Percentiles rank a stretch among this genome's conserved stretches.
Evolutionary conservation across 2,797 vertebrate genomes (phyloP).

Genomic region (Xiphorhynchus erythropygius): DNA sequence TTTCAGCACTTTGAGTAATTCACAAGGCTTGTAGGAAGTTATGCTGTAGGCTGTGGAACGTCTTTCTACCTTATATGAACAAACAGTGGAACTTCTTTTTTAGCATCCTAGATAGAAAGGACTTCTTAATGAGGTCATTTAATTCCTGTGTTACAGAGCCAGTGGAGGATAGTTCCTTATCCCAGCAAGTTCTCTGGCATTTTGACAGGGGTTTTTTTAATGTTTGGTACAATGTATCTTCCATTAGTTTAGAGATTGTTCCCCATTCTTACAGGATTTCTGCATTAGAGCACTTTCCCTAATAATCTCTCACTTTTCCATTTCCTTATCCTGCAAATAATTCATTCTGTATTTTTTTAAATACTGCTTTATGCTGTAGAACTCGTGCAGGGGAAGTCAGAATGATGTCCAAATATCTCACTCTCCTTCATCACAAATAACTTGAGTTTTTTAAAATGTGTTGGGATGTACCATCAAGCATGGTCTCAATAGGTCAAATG

Average conservation of each 20-base stretch:
- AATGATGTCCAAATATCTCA: neutral
- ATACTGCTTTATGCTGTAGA: neutral
- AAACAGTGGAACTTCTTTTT: slow-evolving; percentile 11
- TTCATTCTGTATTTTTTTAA: neutral
- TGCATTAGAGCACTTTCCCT: neutral
- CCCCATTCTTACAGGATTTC: neutral
- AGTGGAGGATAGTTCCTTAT: neutral
- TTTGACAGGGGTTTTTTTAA: neutral
- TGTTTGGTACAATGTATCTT: neutral
- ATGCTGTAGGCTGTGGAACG: neutral
- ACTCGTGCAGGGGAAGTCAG: neutral
- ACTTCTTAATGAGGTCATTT: slow-evolving; percentile 18
- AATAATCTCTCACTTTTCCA: neutral
- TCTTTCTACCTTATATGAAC: slow-evolving; percentile 64
- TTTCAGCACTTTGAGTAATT: slow-evolving; percentile 55
- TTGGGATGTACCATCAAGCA: neutral
- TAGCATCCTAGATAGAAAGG: slow-evolving; percentile 16
- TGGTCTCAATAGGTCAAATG: neutral
- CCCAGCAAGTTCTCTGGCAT: neutral
- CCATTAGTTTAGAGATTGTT: neutral
- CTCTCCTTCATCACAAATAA: neutral
- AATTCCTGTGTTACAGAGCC: slow-evolving; percentile 13
- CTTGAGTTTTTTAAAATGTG: neutral
- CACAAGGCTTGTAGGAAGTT: slow-evolving; percentile 28
- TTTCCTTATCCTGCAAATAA: neutral